These are phyloP conservation scores for Athalia rosae DNA, from an alignment of 2,888 invertebrate species.

Conservation along the genomic window DNA sequence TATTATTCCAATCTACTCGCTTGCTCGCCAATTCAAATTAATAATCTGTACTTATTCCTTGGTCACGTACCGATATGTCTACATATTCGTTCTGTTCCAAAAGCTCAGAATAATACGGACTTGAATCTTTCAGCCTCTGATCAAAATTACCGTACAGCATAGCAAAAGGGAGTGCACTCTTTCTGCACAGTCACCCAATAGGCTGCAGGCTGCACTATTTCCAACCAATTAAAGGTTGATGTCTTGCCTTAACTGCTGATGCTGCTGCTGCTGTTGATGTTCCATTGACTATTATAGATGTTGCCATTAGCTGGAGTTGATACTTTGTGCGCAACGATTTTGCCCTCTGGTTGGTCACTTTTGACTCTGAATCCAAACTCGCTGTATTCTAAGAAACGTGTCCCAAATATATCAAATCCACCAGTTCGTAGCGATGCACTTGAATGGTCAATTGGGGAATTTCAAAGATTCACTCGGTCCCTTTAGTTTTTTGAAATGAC, in stretches of 20 bases:
- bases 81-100: no score
- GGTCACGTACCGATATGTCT: no score
- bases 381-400: conserved; percentile 21
- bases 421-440: conserved; percentile 13
- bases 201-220: no score
- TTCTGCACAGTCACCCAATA: no score
- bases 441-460: conserved; percentile 22
- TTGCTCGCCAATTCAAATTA: conserved; percentile 10
- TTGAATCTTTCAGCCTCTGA: no score
- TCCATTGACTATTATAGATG: conserved; percentile 6
- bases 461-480: conserved; percentile 2
- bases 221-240: no score
- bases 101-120: no score
- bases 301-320: conserved; percentile 5
- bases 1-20: background rate
- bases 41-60: background rate
- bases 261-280: conserved; percentile 6
- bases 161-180: no score
- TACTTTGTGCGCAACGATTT: conserved; percentile 41
- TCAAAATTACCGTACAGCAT: no score
- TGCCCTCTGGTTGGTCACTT: conserved; percentile 37
- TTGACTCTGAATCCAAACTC: conserved; percentile 27
- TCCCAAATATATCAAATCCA: conserved; percentile 35
- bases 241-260: background rate
- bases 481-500: conserved; percentile 21